phyloP scores from a whole-genome alignment of 2,888 invertebrate species.

The Petrolisthes cinctipes region DNA sequence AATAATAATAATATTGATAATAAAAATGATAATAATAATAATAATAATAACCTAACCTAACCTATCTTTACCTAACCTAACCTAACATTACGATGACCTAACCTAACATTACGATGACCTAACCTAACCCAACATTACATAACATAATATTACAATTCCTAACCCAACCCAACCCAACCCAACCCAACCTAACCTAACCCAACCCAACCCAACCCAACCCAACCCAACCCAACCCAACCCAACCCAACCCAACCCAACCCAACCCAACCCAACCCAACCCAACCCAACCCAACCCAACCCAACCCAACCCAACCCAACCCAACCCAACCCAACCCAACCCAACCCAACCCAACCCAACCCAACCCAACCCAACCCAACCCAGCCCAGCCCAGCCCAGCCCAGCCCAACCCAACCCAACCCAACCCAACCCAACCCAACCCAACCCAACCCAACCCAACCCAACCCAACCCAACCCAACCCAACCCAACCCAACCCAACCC shows the following conservation, averaged over 20 bases:
- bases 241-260: not conserved
- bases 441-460: not conserved
- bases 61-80: no score
- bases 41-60: no score
- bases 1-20: no score
- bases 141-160: not conserved
- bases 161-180: not conserved
- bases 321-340: conserved; percentile 65
- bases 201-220: not conserved
- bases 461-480: not conserved
- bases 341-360: conserved; percentile 65
- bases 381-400: conserved; percentile 66
- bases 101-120: no score
- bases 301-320: conserved; percentile 56
- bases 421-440: conserved; percentile 62
- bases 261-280: not conserved
- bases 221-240: not conserved
- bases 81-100: no score
- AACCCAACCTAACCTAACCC: not conserved
- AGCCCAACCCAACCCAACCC: conserved; percentile 66
- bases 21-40: no score
- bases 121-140: no score
- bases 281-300: not conserved
- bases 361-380: conserved; percentile 66
- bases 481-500: conserved; percentile 52